Percentiles rank a stretch among this genome's conserved stretches.
Conservation (phyloP, 2,888 invertebrate species). For the Xestoiulus laeticollis region DNA sequence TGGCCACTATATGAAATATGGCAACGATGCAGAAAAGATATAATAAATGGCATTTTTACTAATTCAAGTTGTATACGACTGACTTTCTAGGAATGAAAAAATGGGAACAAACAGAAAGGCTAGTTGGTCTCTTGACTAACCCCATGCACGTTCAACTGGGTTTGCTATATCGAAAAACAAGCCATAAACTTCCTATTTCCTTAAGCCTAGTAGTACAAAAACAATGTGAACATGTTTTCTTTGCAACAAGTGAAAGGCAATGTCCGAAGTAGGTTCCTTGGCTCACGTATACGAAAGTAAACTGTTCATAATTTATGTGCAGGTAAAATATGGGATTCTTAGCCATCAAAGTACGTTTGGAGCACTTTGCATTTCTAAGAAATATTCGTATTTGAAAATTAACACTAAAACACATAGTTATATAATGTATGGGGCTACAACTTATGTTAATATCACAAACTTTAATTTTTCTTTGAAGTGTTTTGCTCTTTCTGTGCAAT, state of each 20-base stretch:
- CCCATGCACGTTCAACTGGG: neutral
- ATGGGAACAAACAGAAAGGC: conserved; percentile 19
- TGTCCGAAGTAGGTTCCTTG: neutral
- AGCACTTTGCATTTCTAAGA: too few relatives aligned
- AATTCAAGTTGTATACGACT: neutral
- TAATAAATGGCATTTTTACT: neutral
- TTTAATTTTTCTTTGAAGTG: too few relatives aligned
- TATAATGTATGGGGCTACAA: too few relatives aligned
- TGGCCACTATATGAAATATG: neutral
- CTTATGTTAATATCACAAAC: too few relatives aligned
- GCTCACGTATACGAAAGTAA: neutral
- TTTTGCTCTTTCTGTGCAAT: too few relatives aligned
- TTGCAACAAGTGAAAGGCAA: neutral
- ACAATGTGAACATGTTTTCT: neutral
- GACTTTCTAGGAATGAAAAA: neutral
- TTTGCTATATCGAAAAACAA: neutral
- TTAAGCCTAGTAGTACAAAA: neutral
- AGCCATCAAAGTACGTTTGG: neutral
- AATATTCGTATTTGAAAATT: too few relatives aligned
- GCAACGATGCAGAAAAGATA: neutral
- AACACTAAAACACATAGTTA: too few relatives aligned
- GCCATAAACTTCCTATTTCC: neutral
- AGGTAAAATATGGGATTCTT: neutral
- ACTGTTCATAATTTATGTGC: neutral
- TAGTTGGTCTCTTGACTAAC: neutral